These are phyloP conservation scores for Tuta absoluta DNA, from an alignment of 2,888 invertebrate genomes.

Conservation along the genomic window DNA sequence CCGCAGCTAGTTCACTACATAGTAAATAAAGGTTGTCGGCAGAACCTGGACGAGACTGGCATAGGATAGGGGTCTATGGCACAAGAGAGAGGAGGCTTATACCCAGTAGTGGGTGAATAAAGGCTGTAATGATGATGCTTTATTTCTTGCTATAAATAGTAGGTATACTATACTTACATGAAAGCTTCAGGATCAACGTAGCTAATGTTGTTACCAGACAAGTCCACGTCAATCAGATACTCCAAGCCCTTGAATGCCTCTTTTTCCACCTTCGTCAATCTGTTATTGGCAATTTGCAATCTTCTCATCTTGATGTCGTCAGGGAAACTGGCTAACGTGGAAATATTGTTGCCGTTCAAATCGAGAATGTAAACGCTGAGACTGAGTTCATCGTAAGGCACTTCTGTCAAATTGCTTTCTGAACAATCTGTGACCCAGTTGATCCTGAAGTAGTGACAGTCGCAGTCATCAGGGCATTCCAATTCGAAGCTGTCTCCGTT, in stretches of 20 bases:
- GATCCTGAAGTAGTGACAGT: conserved; percentile 87
- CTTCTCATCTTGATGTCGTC: conserved; percentile 85
- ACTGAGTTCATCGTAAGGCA: conserved; percentile 86
- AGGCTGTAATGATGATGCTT: too few relatives aligned
- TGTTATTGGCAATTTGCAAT: conserved; percentile 86
- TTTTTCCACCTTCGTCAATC: conserved; percentile 80
- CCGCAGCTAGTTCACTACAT: too few relatives aligned
- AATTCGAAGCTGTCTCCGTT: conserved; percentile 84
- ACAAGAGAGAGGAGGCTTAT: too few relatives aligned
- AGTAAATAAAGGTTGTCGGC: too few relatives aligned
- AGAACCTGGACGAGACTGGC: too few relatives aligned
- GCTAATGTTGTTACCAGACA: conserved; percentile 84
- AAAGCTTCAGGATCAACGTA: conserved; percentile 85
- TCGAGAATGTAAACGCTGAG: conserved; percentile 86
- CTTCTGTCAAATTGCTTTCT: conserved; percentile 85
- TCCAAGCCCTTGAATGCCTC: conserved; percentile 84
- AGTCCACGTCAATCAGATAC: conserved; percentile 86
- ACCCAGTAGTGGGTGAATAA: too few relatives aligned
- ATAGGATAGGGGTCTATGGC: too few relatives aligned
- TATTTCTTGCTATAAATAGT: too few relatives aligned
- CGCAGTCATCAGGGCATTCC: conserved; percentile 87
- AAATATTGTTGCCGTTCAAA: conserved; percentile 85
- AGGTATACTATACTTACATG: conserved; percentile 71
- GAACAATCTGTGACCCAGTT: conserved; percentile 90
- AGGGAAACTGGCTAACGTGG: conserved; percentile 82